Conservation (phyloP, 2,888 invertebrate genomes). For the Drosophila acutilabella region DNA sequence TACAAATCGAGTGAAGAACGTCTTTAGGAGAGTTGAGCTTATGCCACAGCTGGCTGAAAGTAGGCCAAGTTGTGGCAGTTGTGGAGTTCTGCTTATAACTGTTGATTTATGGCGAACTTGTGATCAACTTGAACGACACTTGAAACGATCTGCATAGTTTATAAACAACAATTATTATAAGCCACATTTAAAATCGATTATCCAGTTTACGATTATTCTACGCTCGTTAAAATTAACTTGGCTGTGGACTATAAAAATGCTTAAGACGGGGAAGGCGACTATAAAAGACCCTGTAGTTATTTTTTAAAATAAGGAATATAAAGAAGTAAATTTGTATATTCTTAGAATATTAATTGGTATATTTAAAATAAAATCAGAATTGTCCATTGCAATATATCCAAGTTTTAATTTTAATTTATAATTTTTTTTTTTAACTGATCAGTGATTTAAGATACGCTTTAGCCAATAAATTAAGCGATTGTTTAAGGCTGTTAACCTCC, state of each 20-base stretch:
- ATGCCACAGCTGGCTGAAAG: conserved; percentile 44
- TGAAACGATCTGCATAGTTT: conserved; percentile 18
- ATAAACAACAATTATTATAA: conserved; percentile 1
- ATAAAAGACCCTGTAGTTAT: too few species aligned
- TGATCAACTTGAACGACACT: conserved; percentile 37
- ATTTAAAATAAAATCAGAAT: too few species aligned
- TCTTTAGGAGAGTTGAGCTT: conserved; percentile 1
- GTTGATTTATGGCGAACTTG: conserved; percentile 59
- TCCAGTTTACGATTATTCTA: neutral
- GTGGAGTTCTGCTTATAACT: conserved; percentile 22
- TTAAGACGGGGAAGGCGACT: neutral
- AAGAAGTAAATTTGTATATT: too few species aligned
- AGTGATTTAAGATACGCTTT: neutral
- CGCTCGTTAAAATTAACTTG: neutral
- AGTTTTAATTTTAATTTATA: too few species aligned
- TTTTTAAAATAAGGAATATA: too few species aligned
- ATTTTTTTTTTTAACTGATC: neutral
- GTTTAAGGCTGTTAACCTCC: neutral
- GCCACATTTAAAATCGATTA: neutral
- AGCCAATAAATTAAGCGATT: neutral
- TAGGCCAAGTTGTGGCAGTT: conserved; percentile 62
- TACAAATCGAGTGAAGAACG: conserved; percentile 11
- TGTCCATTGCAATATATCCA: too few species aligned
- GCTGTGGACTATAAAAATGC: neutral
- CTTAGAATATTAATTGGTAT: too few species aligned